Evolutionary conservation across 2,888 invertebrate species (phyloP), one percentile per base, ranked within the genome.

Genomic region (Tridacna crocea): DNA sequence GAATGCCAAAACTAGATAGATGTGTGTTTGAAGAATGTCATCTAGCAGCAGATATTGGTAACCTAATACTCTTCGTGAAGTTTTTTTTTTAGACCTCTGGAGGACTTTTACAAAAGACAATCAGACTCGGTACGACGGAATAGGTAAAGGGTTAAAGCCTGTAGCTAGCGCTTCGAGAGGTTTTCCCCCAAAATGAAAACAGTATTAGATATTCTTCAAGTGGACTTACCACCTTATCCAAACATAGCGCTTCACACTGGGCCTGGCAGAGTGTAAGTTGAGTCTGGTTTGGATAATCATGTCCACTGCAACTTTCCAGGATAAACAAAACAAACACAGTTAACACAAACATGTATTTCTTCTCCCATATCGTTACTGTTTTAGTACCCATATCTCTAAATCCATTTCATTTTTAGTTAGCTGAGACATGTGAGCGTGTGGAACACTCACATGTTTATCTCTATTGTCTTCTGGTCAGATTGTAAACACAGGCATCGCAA

Each of bases 161-260:
- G n/a, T n/a, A n/a, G n/a, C n/a, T n/a, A n/a, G n/a, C n/a, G n/a
- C n/a, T n/a, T n/a, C n/a, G n/a, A n/a, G n/a, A n/a, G n/a, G n/a
- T n/a, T n/a, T n/a, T n/a, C n/a, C n/a, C n/a, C n/a, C n/a, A n/a
- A n/a, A n/a, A n/a, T n/a, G n/a, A n/a, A n/a, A n/a, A n/a, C n/a
- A n/a, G 27, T 68, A 13, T 36, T 68, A 12, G 27, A 68, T 36
- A 27, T 2, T 26, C 27, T 36, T 15, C 27, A 6, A 27, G 19
- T 68, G 13, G 3, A 75, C 75, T 86, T 85, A 90, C 90, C 87
- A 79, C 85, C 77, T 83, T 70, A 58, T 88, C 89, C 24, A 84
- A 75, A 72, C 88, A 88, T 11, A 89, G 73, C 0, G 89, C 87
- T 72, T 87, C 87, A 76, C 89, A 90, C 72, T 90, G 90, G 0